These are phyloP conservation scores for Ypsolopha sequella DNA, from an alignment of 2,888 invertebrate species.

Conservation along the genomic window DNA sequence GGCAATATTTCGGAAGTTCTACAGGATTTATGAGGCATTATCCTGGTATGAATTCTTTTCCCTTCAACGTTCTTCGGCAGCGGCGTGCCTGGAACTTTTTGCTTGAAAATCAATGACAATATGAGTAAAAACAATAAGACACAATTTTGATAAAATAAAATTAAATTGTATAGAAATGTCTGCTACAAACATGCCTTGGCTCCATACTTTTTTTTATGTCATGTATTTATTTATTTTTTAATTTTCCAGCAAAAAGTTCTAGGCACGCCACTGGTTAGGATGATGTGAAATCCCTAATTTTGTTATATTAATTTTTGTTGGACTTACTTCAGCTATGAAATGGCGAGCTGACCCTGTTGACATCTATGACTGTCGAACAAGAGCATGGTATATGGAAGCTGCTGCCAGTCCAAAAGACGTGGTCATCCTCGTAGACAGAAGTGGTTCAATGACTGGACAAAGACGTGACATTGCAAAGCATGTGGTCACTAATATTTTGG, in stretches of 20 bases:
- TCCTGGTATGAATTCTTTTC: conserved; percentile 75
- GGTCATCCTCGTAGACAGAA: conserved; percentile 85
- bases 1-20: conserved; percentile 99
- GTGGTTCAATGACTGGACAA: conserved; percentile 93
- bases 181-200: no score
- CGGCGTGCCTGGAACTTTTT: no score
- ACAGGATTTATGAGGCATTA: conserved; percentile 97
- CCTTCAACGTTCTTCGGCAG: neutral
- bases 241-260: no score
- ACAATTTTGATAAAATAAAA: no score
- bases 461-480: conserved; percentile 91
- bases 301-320: neutral
- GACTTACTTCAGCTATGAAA: conserved; percentile 75
- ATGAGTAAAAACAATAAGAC: no score
- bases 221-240: no score
- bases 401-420: conserved; percentile 98
- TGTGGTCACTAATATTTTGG: conserved; percentile 89
- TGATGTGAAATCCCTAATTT: no score
- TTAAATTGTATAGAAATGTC: no score
- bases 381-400: conserved; percentile 98
- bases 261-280: no score
- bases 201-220: no score
- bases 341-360: conserved; percentile 89
- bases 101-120: no score
- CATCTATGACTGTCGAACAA: conserved; percentile 93